These are phyloP conservation scores for Microcebus jonahi DNA, from an alignment of 2,113 vertebrate species.

Conservation along the genomic window DNA sequence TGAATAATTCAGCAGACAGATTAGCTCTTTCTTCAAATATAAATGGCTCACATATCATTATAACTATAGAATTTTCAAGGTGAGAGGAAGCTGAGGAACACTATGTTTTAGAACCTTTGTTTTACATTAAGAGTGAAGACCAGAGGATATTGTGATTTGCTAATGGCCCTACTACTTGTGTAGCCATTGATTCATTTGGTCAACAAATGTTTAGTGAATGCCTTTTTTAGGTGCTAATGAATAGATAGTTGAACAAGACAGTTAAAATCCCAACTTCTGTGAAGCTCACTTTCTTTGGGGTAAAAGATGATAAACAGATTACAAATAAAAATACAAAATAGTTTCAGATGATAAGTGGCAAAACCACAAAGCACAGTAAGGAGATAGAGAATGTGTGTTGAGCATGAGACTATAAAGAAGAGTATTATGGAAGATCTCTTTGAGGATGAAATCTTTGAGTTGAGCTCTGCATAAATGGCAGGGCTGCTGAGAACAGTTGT, in stretches of 20 bases:
- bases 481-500: background rate
- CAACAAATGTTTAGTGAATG: background rate
- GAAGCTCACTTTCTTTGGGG: background rate
- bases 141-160: background rate
- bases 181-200: background rate
- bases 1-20: background rate
- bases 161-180: background rate
- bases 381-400: background rate
- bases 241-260: background rate
- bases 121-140: background rate
- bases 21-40: slow-evolving; percentile 15
- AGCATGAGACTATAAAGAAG: background rate
- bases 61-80: slow-evolving; percentile 36
- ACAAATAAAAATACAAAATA: background rate
- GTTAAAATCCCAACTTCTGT: background rate
- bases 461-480: background rate
- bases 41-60: background rate
- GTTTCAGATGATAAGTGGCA: background rate
- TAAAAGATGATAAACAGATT: background rate
- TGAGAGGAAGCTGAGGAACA: slow-evolving; percentile 48
- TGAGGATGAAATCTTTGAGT: background rate
- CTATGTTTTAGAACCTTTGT: slow-evolving; percentile 2
- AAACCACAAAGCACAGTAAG: background rate
- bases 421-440: background rate
- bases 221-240: background rate